Base-by-base conservation (phyloP, 2,113 vertebrate species). In the Myodes glareolus region DNA sequence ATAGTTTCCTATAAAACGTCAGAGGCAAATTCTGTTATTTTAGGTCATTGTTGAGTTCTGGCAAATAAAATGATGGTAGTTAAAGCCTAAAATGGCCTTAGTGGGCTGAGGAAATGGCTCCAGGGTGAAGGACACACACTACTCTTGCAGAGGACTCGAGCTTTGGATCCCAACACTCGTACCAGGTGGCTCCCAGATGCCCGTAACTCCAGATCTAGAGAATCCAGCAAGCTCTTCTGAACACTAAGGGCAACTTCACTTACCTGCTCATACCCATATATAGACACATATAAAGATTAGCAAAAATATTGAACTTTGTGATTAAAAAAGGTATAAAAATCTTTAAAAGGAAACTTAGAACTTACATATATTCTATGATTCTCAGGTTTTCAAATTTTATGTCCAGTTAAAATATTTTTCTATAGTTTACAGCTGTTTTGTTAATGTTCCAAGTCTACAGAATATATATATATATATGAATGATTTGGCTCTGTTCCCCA, bases 1-100 rank as follows among this genome's bases (percentile, higher is more conserved):
- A 52, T 14, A 86, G 73, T 89, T 93, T 97, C 70, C 45, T 55
- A 84, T 52, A 97, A 92, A 55, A 47, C 47, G 84, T 85, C n/a
- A 80, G 67, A 94, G 39, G n/a, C 13, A 19, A 85, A 81, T 73
- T 97, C 82, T 90, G 80, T 31, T 94, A 77, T 58, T 97, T 95
- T 93, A 95, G 84, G 80, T 42, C 85, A 91, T 23, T 90, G 16
- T 80, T 97, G 68, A 87, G 72, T 78, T 91, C 42, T 94, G 75
- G 72, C 50, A 88, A 94, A 91, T 77, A 94, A 96, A 97, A 84
- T 42, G 65, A 92, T 13, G 45, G 86, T 36, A 80, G 36, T 16
- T 61, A 19, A 65, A 58, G 21, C 9, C 42, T 95, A 42, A 91
- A 92, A 73, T 23, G 45, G 29, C 61, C 82, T 72, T 63, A 52